Evolutionary conservation across 2,797 vertebrate genomes (phyloP), one percentile per base, ranked within the genome.

Genomic region (Scleropages formosus): DNA sequence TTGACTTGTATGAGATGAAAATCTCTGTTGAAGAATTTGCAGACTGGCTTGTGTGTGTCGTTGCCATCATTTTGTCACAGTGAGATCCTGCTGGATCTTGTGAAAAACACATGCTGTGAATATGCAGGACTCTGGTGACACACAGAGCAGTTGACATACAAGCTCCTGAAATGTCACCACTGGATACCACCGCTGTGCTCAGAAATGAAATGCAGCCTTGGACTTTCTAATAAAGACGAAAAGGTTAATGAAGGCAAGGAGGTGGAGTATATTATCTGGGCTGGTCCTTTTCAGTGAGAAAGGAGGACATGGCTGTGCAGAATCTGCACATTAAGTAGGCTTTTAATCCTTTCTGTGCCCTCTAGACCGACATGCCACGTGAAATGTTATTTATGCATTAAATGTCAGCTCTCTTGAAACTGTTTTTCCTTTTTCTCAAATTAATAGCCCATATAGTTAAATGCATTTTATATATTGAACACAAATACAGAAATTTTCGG

Each of bases 231-330:
- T 90, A 87, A 89, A 83, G 85, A 85, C 82, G 80, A 86, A 92
- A 95, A 93, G 92, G 91, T 94, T 94, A 94, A 95, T 93, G 89
- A 93, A 91, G 84, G 84, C 88, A 84, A 22, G 26, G 77, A 68
- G 47, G 49, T 78, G 75, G 83, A 74, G 60, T 63, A 85, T 87
- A 82, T 88, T 87, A 85, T 87, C 81, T 76, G 78, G 81, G 85
- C 83, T 4, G 80, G 79, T 83, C 86, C 69, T 83, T 81, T 66
- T 84, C 79, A 78, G 60, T 72, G 79, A 80, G 80, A 69, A 75
- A 81, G 74, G 77, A 82, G 78, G 49, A 84, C 84, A 87, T 80
- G 60, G 68, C 59, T 87, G 87, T 86, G 73, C 56, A 75, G 75
- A 72, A 77, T 75, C n/a, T 59, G n/a, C 77, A 74, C 66, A 31